These are phyloP conservation scores for Pipra filicauda DNA, from an alignment of 2,113 vertebrate genomes.

Conservation along the genomic window DNA sequence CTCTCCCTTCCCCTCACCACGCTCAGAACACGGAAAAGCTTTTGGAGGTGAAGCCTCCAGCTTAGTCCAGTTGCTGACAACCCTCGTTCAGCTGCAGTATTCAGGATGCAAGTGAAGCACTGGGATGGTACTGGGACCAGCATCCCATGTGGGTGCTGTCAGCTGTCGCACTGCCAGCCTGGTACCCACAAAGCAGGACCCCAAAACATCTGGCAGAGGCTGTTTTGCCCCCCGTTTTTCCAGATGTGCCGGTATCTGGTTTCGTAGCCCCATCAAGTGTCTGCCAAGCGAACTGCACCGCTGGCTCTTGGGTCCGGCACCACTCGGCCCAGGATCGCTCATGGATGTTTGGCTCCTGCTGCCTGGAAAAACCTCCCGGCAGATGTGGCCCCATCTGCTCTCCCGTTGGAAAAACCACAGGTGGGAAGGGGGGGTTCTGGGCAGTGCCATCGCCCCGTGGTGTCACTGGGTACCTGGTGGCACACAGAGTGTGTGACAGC, in stretches of 20 bases:
- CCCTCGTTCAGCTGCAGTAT: accelerated
- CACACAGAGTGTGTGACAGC: accelerated
- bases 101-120: not conserved
- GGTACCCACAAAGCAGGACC: not conserved
- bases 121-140: not conserved
- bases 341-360: accelerated
- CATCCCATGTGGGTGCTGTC: accelerated
- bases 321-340: not conserved
- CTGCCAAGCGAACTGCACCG: conserved; percentile 29
- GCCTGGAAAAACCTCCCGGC: not conserved
- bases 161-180: accelerated
- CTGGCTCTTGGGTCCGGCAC: not conserved
- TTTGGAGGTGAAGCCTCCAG: not conserved
- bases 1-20: accelerated
- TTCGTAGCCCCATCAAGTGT: conserved; percentile 54
- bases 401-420: accelerated
- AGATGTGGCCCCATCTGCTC: not conserved
- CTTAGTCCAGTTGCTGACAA: not conserved
- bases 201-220: not conserved
- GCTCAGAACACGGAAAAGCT: accelerated
- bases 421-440: too few species aligned
- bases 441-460: not conserved
- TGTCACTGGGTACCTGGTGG: not conserved
- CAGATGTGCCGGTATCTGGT: not conserved
- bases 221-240: not conserved